Evolutionary conservation across 2,888 invertebrate genomes (phyloP).

Genomic region (Cordylochernes scorpioides): DNA sequence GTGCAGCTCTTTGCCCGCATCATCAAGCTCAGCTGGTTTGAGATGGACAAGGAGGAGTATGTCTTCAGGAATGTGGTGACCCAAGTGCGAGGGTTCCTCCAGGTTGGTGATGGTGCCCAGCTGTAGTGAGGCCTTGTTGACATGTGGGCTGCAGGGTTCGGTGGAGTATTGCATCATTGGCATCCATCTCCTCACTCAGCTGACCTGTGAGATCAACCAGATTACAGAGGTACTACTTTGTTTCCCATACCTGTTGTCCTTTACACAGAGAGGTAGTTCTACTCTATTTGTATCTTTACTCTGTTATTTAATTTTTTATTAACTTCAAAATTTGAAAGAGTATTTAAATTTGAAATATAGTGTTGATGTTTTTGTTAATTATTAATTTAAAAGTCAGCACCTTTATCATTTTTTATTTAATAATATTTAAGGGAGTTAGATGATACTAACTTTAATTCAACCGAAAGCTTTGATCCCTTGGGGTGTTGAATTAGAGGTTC

Average conservation of each 20-base stretch:
- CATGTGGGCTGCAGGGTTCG: slow-evolving; percentile 35
- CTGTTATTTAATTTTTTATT: neutral
- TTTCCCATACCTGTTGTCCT: neutral
- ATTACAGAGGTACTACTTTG: slow-evolving; percentile 28
- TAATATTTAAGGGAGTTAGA: too few species aligned
- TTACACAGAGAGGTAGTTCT: too few species aligned
- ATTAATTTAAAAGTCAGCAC: neutral
- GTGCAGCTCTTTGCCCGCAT: slow-evolving; percentile 73
- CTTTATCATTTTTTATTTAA: too few species aligned
- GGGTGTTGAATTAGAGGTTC: too few species aligned
- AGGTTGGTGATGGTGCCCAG: slow-evolving; percentile 36
- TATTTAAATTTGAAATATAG: neutral
- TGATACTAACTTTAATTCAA: too few species aligned
- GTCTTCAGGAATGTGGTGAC: slow-evolving; percentile 75
- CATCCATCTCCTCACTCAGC: slow-evolving; percentile 73
- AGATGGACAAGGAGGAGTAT: slow-evolving; percentile 42
- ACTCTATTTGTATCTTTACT: neutral
- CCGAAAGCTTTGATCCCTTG: too few species aligned
- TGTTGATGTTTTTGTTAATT: neutral
- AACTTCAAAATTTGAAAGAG: neutral
- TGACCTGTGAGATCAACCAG: slow-evolving; percentile 91
- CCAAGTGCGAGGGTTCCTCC: slow-evolving; percentile 69
- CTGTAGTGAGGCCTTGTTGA: slow-evolving; percentile 9
- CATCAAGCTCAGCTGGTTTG: slow-evolving; percentile 94
- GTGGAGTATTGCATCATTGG: slow-evolving; percentile 78